Evolutionary conservation across 2,113 vertebrate species (phyloP), one percentile per base, ranked within the genome.

Genomic region (Centropus unirufus): DNA sequence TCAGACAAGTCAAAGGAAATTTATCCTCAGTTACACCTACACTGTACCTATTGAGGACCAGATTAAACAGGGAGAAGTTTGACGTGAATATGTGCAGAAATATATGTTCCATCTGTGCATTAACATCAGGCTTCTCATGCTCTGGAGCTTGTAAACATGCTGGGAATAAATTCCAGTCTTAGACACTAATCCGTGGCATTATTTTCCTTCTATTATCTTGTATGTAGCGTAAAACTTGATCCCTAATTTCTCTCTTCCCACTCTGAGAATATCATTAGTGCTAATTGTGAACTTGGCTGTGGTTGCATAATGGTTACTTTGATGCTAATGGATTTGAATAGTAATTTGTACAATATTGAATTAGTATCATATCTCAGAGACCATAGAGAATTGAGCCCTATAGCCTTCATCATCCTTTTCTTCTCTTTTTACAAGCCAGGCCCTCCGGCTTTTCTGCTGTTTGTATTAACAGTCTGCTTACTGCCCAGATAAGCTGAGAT

Each of bases 311-410:
- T 95, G 59, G 85, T 96, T 96, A 61, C 89, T 82, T 83, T 51
- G 88, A 89, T 95, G 95, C 55, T 96, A 96, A 96, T 97, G 93
- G 95, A 87, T 89, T 89, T 86, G 89, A 95, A 94, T 93, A 89
- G 93, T 67, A 95, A 96, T 97, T 95, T 96, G 82, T 93, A 81
- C 54, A 79, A 67, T 92, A 94, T 95, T 97, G 92, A 96, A 96
- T 96, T 97, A 96, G 39, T 70, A 79, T 84, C 51, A 11, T 83
- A 64, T 95, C 85, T 92, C 79, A 76, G 81, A 97, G 86, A 84
- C 87, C 94, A 52, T 70, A 66, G 90, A 96, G 95, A 93, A 93
- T 92, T 94, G 89, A 95, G 93, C 76, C 59, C 66, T 83, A 74
- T 94, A 91, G 86, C 79, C 88, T 82, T 89, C 76, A 75, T 86